Conservation (phyloP, 2,113 vertebrate species). For the Misgurnus mizolepis region DNA sequence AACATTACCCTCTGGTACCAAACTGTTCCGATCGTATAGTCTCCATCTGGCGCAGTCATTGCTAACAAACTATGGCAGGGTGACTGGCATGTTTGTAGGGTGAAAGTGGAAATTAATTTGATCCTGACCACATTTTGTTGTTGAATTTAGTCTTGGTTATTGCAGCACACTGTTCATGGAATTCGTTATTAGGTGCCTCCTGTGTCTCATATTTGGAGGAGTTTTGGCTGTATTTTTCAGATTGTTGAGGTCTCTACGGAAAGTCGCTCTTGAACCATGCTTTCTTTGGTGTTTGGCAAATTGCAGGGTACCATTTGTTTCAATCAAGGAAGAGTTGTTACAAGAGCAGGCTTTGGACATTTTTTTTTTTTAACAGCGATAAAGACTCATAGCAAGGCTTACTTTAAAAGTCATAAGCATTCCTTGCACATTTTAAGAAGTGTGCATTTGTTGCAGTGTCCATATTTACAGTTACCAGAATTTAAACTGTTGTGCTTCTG, state of each 20-base stretch:
- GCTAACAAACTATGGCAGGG: slow-evolving; percentile 31
- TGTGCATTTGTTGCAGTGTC: too few relatives aligned
- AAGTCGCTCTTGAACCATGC: background rate
- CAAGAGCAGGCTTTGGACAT: background rate
- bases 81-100: slow-evolving; percentile 36
- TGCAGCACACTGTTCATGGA: slow-evolving; percentile 13
- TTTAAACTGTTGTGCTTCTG: too few relatives aligned
- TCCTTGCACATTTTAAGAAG: too few relatives aligned
- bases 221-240: slow-evolving; percentile 2
- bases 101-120: slow-evolving; percentile 48
- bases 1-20: slow-evolving; percentile 4
- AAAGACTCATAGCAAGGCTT: too few relatives aligned
- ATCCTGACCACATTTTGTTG: slow-evolving; percentile 42
- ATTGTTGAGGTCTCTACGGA: slow-evolving; percentile 14
- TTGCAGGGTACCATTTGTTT: background rate
- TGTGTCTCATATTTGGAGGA: background rate
- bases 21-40: slow-evolving; percentile 16
- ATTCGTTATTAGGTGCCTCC: slow-evolving; percentile 18
- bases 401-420: too few relatives aligned
- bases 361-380: too few relatives aligned
- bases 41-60: slow-evolving; percentile 8
- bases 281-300: background rate
- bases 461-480: too few relatives aligned
- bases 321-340: background rate
- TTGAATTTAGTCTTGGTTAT: slow-evolving; percentile 33